Evolutionary conservation across 1,140 invertebrate species (phyloP), one percentile per base, ranked within the genome.

Genomic region (Bombus pyrosoma): DNA sequence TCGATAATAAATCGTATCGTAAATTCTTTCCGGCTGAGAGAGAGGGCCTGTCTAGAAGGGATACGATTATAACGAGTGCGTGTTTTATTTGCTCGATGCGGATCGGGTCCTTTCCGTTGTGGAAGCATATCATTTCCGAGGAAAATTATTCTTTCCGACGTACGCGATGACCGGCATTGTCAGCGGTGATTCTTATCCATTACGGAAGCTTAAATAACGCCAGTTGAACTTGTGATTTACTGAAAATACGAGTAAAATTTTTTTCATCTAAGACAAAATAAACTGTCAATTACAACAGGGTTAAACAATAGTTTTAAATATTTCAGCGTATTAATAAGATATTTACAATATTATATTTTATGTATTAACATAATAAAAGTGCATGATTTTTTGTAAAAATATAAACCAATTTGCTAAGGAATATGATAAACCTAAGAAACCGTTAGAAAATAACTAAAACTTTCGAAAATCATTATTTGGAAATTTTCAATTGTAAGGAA

Each of bases 1-100:
- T 47, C 47, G 85, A 62, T 69, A 86, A 87, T 87, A 87, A 88
- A 87, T 88, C 80, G 34, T 64, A n/a, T 25, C 53, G 43, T 13
- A n/a, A 37, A 68, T 6, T 68, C 32, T 34, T 69, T 69, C 57
- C 25, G 25, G 53, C 78, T 53, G 5, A 53, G 47, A 39, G 32
- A 41, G n/a, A 68, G 59, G 28, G 37, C 47, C 18, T 28, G n/a
- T 32, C 12, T 78, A 59, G 75, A 41, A 64, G 53, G 34, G 66
- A n/a, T 37, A n/a, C 39, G 39, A 18, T 32, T 66, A 18, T 15
- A 66, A 66, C 13, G n/a, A 57, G 53, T 47, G 37, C 37, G 41
- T 72, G 37, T 72, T 32, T 69, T 59, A 59, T 73, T 53, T 53
- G 37, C 43, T 53, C 25, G 47, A 2, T 72, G 39, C 76, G n/a